Percentiles rank a stretch among this genome's conserved stretches.
phyloP scores from a whole-genome alignment of 92 coral and sea anemone species.

The Epizoanthus ramosus region DNA sequence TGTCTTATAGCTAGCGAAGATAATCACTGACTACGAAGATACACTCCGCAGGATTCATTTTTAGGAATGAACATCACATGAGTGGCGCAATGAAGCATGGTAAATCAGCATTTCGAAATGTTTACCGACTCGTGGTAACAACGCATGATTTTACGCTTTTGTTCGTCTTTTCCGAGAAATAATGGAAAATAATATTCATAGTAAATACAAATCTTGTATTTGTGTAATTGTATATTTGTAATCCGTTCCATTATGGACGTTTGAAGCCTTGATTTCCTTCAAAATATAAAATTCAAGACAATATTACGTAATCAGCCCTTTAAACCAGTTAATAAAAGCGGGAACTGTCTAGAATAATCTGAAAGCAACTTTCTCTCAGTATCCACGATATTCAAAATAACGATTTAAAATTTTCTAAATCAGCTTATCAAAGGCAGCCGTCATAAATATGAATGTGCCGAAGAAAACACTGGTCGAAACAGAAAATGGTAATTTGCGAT shows the following conservation, averaged over 20 bases:
- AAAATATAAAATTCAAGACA: not conserved
- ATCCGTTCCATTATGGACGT: not conserved
- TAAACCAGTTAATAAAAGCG: too few species aligned
- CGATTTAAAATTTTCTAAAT: too few species aligned
- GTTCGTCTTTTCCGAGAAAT: not conserved
- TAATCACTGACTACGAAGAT: too few species aligned
- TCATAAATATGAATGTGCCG: too few species aligned
- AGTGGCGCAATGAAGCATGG: too few species aligned
- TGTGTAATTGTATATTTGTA: not conserved
- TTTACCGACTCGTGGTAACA: not conserved
- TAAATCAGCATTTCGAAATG: not conserved
- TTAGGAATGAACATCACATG: not conserved
- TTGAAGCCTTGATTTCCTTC: not conserved
- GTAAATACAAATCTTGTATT: not conserved
- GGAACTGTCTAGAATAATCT: too few species aligned
- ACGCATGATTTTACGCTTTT: not conserved
- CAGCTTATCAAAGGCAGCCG: too few species aligned
- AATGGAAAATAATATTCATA: not conserved
- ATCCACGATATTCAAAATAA: too few species aligned
- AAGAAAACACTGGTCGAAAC: too few species aligned
- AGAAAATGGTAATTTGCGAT: too few species aligned
- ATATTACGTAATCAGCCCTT: too few species aligned
- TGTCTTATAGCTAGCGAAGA: not conserved
- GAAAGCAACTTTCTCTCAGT: too few species aligned
- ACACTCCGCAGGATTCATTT: not conserved